Evolutionary conservation across 2,113 vertebrate genomes (phyloP), one percentile per base, ranked within the genome.

Genomic region (Colossoma macropomum): DNA sequence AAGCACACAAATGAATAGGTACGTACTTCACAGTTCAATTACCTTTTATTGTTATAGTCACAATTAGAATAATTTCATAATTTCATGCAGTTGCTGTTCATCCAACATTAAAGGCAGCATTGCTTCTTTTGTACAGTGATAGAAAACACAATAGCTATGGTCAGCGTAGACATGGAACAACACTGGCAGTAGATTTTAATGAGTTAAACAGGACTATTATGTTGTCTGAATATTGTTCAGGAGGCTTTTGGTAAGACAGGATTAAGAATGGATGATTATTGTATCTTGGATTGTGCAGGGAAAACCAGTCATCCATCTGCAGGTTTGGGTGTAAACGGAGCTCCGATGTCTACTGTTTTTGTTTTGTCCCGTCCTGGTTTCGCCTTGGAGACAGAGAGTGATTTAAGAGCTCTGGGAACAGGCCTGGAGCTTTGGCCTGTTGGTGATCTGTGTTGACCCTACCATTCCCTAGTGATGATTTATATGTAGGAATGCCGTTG

Each of bases 401-500:
- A 90, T 90, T 87, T 89, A 85, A 45, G 81, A 86, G 75, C 68
- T 62, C 19, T 41, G 62, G 34, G 56, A 83, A 77, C 0, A 41
- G 41, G 23, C 68, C 76, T 75, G 85, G 82, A 79, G 84, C 45
- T 74, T 7, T 17, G 25, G 52, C 89, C 84, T 77, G 85, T 45
- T 11, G 79, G 81, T 87, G 78, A 81, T 84, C 84, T 75, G 66
- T 65, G 32, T 13, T 84, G 86, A 87, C 86, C 87, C 85, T 75
- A 23, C 34, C 56, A 80, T 84, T 84, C 87, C 82, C 27, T 48
- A 28, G 52, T 77, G 83, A 84, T 84, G 90, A 92, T 88, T 90
- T 86, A 87, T 83, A 78, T 81, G 79, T 54, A 85, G 89, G 88
- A 90, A 92, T 89, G 85, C 86, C 88, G 89, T 73, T 79, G 84